Conservation (phyloP, 1,140 invertebrate genomes). For the Pantala flavescens region DNA sequence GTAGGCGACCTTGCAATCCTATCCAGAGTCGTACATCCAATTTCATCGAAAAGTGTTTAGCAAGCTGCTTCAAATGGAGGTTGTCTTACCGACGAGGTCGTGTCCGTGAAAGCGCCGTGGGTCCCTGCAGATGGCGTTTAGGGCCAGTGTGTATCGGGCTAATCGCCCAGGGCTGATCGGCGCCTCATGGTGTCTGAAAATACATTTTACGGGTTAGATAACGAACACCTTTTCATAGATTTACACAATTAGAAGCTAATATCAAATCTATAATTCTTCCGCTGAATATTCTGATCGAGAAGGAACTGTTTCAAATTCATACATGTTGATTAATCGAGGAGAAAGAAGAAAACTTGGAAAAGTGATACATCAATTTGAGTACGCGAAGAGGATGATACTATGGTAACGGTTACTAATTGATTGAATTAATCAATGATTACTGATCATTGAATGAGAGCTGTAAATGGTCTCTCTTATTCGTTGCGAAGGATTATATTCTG, state of each 20-base stretch:
- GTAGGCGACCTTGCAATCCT: too few species aligned
- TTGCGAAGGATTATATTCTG: too few species aligned
- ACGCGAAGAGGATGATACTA: too few species aligned
- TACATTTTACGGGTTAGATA: not conserved
- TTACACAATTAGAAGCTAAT: not conserved
- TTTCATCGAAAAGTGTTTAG: too few species aligned
- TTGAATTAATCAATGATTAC: too few species aligned
- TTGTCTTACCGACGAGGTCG: constrained; percentile 54
- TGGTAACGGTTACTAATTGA: too few species aligned
- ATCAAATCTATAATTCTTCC: not conserved
- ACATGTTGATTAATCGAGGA: too few species aligned
- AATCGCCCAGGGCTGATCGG: constrained; percentile 56
- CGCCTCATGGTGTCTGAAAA: constrained; percentile 42
- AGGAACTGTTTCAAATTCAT: not conserved
- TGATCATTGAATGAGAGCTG: too few species aligned
- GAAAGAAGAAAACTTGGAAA: too few species aligned
- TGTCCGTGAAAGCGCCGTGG: constrained; percentile 71
- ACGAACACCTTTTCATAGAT: constrained; percentile 5
- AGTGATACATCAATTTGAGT: too few species aligned
- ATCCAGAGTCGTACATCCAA: too few species aligned
- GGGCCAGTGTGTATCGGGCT: constrained; percentile 60
- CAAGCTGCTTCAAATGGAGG: constrained; percentile 22
- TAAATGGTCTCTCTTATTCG: too few species aligned
- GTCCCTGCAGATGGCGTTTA: constrained; percentile 67
- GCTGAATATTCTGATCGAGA: not conserved